Evolutionary conservation across 2,113 vertebrate species (phyloP), one percentile per base, ranked within the genome.

Genomic region (Empidonax traillii): DNA sequence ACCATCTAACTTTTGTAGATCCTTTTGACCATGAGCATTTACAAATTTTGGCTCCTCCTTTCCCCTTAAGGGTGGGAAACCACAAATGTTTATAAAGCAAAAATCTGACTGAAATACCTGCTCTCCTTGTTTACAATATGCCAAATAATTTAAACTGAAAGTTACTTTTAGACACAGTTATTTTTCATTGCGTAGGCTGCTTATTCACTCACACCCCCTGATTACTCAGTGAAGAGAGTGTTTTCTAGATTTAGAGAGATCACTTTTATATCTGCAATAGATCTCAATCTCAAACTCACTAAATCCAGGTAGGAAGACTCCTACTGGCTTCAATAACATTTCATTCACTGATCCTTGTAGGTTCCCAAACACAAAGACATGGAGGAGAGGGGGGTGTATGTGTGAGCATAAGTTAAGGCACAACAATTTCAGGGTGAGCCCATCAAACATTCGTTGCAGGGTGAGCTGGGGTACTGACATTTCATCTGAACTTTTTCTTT

Each of bases 371-470:
- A 65, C 8, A 66, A 56, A 61, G 24, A 67, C 12, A 6, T 14
- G 13, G 24, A 51, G 23, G 49, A 51, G 49, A 25, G 23, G 24
- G 3, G 2, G 23, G 23, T 3, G 2, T 9, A 9, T 9, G 6
- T 25, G 55, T 66, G 39, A 69, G 13, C 1, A 1, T 10, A 10
- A 1, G 0, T 67, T 58, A 79, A 53, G 39, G n/a, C 22, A 62
- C 4, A 21, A 17, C 27, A 75, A 12, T 51, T 28, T 37, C n/a
- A 27, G 3, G 8, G 28, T 68, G 5, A 89, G 35, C 16, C 41
- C n/a, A 19, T 74, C 25, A 91, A 47, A 25, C 1, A 1, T 39
- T 53, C 10, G 14, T 31, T 77, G 44, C 59, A 82, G 27, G 59
- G 35, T 14, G 22, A 73, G 23, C 8, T 51, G 41, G 62, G 33